Conservation (phyloP, 2,888 invertebrate genomes). For the Eudasyphora cyanicolor region DNA sequence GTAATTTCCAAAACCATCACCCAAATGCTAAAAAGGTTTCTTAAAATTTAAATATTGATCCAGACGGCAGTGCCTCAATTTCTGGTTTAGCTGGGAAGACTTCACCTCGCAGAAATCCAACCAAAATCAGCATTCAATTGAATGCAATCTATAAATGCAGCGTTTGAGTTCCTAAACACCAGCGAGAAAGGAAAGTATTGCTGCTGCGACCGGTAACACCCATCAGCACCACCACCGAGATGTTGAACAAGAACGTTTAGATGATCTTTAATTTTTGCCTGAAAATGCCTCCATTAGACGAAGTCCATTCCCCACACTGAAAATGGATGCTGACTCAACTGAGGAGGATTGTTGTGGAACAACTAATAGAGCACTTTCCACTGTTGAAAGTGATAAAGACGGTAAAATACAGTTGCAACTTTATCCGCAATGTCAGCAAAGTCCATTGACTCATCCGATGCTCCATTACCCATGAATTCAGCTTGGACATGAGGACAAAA, state of each 20-base stretch:
- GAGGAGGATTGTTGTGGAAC: slow-evolving; percentile 68
- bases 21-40: slow-evolving; percentile 71
- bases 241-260: slow-evolving; percentile 63
- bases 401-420: slow-evolving; percentile 73
- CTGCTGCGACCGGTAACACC: not conserved
- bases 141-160: slow-evolving; percentile 8
- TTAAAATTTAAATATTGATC: slow-evolving; percentile 72
- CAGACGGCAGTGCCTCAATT: slow-evolving; percentile 68
- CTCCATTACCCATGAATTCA: slow-evolving; percentile 22
- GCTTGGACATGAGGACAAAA: slow-evolving; percentile 90
- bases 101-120: slow-evolving; percentile 7
- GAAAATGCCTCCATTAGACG: slow-evolving; percentile 54
- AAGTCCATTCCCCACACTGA: slow-evolving; percentile 64
- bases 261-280: slow-evolving; percentile 67
- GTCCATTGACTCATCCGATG: not conserved
- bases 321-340: slow-evolving; percentile 70
- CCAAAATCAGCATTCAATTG: slow-evolving; percentile 11
- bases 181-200: slow-evolving; percentile 77
- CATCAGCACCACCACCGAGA: too few relatives aligned
- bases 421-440: slow-evolving; percentile 62
- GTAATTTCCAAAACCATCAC: slow-evolving; percentile 69
- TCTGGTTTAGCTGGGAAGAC: slow-evolving; percentile 65
- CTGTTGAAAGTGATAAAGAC: slow-evolving; percentile 73
- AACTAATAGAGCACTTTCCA: not conserved
- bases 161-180: slow-evolving; percentile 10